phyloP scores from a whole-genome alignment of 2,888 invertebrate genomes.

The Mesopsocus fuscifrons region DNA sequence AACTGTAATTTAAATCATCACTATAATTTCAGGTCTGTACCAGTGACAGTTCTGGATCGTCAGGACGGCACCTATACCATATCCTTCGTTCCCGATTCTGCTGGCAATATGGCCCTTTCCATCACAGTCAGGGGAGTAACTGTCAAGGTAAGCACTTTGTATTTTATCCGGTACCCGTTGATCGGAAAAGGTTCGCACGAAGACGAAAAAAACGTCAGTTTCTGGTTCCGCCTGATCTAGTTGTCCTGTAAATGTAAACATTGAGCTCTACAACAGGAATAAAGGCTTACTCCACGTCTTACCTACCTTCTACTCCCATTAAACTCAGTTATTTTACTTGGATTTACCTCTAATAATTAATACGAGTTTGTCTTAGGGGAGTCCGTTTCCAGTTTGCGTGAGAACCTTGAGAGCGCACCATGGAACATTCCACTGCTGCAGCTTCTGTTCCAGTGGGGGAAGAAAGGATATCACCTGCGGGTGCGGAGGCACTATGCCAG shows the following conservation, averaged over 20 bases:
- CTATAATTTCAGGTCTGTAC: slow-evolving; percentile 24
- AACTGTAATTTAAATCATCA: too few relatives aligned
- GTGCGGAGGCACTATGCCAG: slow-evolving; percentile 56
- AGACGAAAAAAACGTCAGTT: too few relatives aligned
- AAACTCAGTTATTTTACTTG: too few relatives aligned
- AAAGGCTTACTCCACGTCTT: too few relatives aligned
- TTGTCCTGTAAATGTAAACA: too few relatives aligned
- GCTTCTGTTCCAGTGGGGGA: slow-evolving; percentile 64
- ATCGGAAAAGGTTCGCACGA: background rate
- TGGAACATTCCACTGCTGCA: slow-evolving; percentile 61
- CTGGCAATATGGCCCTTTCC: slow-evolving; percentile 40
- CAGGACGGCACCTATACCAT: slow-evolving; percentile 44
- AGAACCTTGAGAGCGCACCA: slow-evolving; percentile 42
- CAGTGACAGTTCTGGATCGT: slow-evolving; percentile 35
- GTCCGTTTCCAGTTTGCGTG: slow-evolving; percentile 44
- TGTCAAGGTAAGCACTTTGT: slow-evolving; percentile 33
- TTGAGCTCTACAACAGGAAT: too few relatives aligned
- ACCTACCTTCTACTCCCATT: too few relatives aligned
- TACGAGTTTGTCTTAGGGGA: too few relatives aligned
- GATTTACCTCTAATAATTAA: too few relatives aligned
- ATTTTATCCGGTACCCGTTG: slow-evolving; percentile 1
- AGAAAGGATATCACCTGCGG: slow-evolving; percentile 46
- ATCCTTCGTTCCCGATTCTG: slow-evolving; percentile 37
- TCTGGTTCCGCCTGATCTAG: too few relatives aligned
- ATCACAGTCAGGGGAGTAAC: slow-evolving; percentile 42